Conservation (phyloP, 2,113 vertebrate species). For the Lepus europaeus region DNA sequence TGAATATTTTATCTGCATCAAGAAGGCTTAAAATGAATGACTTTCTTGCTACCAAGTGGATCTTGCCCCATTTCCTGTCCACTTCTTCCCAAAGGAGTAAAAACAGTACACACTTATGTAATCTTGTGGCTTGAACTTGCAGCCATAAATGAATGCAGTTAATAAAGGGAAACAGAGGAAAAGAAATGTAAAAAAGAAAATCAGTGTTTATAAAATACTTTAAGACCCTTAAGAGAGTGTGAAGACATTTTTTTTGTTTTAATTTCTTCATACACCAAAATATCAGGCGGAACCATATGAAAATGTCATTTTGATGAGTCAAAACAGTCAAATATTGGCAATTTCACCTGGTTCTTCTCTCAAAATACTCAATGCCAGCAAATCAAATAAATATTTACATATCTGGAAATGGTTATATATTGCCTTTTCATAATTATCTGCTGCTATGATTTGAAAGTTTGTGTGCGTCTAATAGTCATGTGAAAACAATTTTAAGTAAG, state of each 20-base stretch:
- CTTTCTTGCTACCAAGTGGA: not conserved
- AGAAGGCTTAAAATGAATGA: not conserved
- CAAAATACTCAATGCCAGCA: not conserved
- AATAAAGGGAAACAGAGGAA: not conserved
- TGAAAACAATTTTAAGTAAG: too few relatives aligned
- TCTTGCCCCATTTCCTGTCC: not conserved
- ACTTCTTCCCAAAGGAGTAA: not conserved
- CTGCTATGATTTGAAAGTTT: not conserved
- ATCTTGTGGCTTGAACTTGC: not conserved
- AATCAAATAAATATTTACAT: not conserved
- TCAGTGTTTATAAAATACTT: not conserved
- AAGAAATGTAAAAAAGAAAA: not conserved
- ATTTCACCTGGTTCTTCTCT: not conserved
- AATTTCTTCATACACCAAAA: not conserved
- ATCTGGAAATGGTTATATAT: not conserved
- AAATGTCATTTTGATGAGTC: not conserved
- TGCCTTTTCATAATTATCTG: not conserved
- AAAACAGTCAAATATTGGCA: not conserved
- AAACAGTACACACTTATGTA: not conserved
- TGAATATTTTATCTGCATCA: not conserved
- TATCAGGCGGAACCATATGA: not conserved
- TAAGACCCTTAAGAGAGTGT: not conserved
- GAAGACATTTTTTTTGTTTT: not conserved
- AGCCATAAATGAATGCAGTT: not conserved
- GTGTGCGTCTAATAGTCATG: not conserved